Evolutionary conservation across 1,140 invertebrate genomes (phyloP).

Genomic region (Lepidurus arcticus): DNA sequence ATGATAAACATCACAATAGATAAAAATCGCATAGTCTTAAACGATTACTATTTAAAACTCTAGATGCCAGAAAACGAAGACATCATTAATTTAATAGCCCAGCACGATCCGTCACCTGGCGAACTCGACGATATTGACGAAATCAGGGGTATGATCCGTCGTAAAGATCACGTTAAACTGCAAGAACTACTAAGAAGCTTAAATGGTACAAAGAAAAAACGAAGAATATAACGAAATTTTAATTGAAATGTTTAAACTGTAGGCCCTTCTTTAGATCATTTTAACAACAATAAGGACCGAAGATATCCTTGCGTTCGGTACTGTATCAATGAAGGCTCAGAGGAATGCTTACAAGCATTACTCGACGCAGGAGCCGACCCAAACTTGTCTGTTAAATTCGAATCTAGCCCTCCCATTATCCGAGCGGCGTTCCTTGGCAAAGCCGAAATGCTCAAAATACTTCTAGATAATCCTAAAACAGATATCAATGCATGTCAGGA

Average conservation of each 20-base stretch:
- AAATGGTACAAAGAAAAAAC: no score
- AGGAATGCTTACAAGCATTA: slow-evolving; percentile 50
- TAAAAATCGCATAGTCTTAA: not conserved
- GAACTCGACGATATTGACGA: not conserved
- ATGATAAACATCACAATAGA: not conserved
- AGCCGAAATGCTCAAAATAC: slow-evolving; percentile 53
- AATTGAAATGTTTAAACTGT: not conserved
- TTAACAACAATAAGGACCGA: not conserved
- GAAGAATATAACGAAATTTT: no score
- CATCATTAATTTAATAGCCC: not conserved
- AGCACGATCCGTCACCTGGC: not conserved
- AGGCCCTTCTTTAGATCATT: not conserved
- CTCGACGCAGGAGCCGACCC: slow-evolving; percentile 58
- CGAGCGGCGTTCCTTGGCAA: slow-evolving; percentile 57
- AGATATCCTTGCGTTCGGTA: slow-evolving; percentile 33
- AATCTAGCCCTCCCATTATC: slow-evolving; percentile 39
- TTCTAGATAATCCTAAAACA: slow-evolving; percentile 43
- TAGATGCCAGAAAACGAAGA: not conserved
- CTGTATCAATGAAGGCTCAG: slow-evolving; percentile 35
- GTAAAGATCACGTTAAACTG: not conserved
- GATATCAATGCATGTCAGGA: not conserved
- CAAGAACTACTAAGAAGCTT: not conserved
- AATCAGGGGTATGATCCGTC: not conserved
- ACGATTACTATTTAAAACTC: not conserved
- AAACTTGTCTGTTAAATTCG: slow-evolving; percentile 53